phyloP scores from a whole-genome alignment of 2,888 invertebrate genomes.

The Drosophila subquinaria region DNA sequence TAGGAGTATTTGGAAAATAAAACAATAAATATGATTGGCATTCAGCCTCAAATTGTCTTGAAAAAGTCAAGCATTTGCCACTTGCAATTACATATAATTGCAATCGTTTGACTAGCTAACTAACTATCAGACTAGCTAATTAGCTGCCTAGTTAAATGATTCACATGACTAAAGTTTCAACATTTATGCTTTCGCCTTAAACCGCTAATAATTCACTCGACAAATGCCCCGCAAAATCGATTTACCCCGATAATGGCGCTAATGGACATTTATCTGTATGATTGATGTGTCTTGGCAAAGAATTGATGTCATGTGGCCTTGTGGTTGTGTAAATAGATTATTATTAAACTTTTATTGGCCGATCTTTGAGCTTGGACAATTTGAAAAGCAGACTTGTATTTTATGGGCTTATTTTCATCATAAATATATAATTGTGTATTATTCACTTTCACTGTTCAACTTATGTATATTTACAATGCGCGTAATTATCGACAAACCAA shows the following conservation, averaged over 20 bases:
- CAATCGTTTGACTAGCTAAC: conserved; percentile 17
- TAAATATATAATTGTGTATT: background rate
- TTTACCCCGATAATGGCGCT: background rate
- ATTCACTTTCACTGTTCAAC: conserved; percentile 17
- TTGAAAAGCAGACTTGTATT: background rate
- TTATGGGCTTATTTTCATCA: background rate
- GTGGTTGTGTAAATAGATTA: background rate
- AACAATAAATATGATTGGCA: too few relatives aligned
- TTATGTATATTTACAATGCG: conserved; percentile 10
- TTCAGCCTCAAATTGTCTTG: background rate
- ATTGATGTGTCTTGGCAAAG: conserved; percentile 1
- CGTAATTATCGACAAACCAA: conserved; percentile 31
- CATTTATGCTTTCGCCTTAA: background rate
- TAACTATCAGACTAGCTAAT: conserved; percentile 35
- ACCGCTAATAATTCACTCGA: background rate
- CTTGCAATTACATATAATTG: background rate
- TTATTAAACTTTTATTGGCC: background rate
- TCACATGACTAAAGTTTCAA: background rate
- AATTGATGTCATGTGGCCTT: background rate
- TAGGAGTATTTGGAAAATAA: too few relatives aligned
- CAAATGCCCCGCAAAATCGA: conserved; percentile 1
- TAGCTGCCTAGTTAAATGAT: conserved; percentile 34
- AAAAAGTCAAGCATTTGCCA: background rate
- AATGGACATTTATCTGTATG: conserved; percentile 5
- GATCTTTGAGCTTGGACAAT: background rate